These are phyloP conservation scores for Caenorhabditis plicata DNA, from an alignment of 2,888 invertebrate species.

Conservation along the genomic window DNA sequence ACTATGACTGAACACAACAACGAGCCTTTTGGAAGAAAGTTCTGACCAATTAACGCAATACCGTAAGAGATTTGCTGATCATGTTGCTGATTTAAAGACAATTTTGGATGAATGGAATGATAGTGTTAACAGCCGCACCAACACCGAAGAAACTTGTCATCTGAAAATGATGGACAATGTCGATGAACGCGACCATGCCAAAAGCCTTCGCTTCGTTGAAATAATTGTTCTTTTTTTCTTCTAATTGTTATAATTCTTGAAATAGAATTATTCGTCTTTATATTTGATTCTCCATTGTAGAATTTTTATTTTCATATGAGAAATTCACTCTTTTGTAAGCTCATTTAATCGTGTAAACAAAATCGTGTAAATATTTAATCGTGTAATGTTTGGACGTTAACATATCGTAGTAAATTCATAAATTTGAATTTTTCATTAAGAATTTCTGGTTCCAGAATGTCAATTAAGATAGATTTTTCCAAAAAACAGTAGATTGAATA, in stretches of 20 bases:
- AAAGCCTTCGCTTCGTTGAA: constrained; percentile 62
- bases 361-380: no score
- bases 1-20: constrained; percentile 38
- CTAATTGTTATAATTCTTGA: constrained; percentile 2
- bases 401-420: no score
- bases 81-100: constrained; percentile 58
- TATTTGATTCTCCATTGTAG: constrained; percentile 8
- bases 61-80: constrained; percentile 60
- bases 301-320: constrained; percentile 2
- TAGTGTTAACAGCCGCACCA: constrained; percentile 80
- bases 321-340: no score
- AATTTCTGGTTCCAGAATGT: no score
- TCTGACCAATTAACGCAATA: constrained; percentile 60
- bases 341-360: no score
- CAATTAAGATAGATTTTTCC: no score
- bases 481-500: no score
- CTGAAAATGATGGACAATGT: constrained; percentile 91
- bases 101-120: constrained; percentile 78
- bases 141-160: constrained; percentile 85
- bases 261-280: constrained; percentile 11
- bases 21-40: constrained; percentile 49
- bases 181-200: constrained; percentile 77
- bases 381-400: no score
- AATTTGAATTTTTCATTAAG: no score
- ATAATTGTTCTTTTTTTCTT: constrained; percentile 30